Evolutionary conservation across 2,888 invertebrate genomes (phyloP), one percentile per base, ranked within the genome.

Genomic region (Atherix ibis): DNA sequence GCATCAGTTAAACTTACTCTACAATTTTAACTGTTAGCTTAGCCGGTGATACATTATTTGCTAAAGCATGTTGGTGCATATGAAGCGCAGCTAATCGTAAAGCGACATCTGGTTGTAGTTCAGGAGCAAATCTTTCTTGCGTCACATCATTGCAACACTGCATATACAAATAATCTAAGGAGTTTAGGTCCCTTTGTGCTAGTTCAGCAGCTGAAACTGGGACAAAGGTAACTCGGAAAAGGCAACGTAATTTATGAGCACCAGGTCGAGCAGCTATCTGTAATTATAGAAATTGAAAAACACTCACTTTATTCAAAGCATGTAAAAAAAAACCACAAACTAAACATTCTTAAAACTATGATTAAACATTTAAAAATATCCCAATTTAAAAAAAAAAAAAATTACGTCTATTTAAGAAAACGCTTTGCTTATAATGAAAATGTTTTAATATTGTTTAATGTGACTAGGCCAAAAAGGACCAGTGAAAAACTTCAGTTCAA

Each of bases 91-190:
- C 87, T 46, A 92, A 62, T 32, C 88, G 68, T 40, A 92, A 56
- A 15, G 88, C 87, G 14, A 82, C 78, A 47, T 92, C 91, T 27
- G 87, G 83, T 51, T 81, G 78, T 45, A 92, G 67, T 52, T 92
- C 91, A 0, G 87, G 85, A 1, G 88, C 79, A 56, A 88, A 89
- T 39, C 89, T 60, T 51, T 91, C 91, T 52, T 88, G 83, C 1
- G 87, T 81, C 10, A 92, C 88, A 61, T 92, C 92, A 55, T 89
- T 91, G 56, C 89, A 88, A 59, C 89, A 88, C 64, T 89, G 89
- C 56, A 76, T 70, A 62, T 82, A 89, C 22, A 89, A 69, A 59
- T 89, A 91, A 61, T 92, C 89, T 48, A 92, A 71, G 2, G 88
- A 82, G 14, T 79, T 75, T 10, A 84, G 68, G 64, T 91, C 91